These are phyloP conservation scores for Polypedilum vanderplanki DNA, from an alignment of 1,140 invertebrate species.

Conservation along the genomic window DNA sequence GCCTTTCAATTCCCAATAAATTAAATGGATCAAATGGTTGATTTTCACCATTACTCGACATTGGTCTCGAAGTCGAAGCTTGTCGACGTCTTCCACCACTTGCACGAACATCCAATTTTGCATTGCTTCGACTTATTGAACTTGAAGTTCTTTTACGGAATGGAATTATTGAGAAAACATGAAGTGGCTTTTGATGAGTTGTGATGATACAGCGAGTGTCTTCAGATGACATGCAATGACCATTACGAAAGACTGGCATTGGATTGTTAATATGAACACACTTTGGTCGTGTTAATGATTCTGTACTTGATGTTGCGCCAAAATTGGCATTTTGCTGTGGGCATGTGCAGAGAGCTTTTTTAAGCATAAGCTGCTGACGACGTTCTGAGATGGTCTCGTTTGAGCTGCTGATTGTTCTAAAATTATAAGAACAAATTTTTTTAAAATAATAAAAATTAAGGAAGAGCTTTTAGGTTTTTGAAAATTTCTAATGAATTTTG, in stretches of 20 bases:
- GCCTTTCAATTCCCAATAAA: constrained; percentile 70
- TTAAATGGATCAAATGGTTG: constrained; percentile 77
- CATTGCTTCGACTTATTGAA: constrained; percentile 33
- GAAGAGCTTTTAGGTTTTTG: too few relatives aligned
- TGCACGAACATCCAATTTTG: constrained; percentile 62
- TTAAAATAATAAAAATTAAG: too few relatives aligned
- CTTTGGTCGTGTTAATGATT: background rate
- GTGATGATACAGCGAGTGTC: constrained; percentile 29
- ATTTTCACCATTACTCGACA: constrained; percentile 76
- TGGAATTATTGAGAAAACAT: constrained; percentile 33
- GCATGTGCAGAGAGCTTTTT: background rate
- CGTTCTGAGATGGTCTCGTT: background rate
- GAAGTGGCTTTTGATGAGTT: constrained; percentile 19
- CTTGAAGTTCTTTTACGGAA: constrained; percentile 32
- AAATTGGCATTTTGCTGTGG: background rate
- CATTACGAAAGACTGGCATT: background rate
- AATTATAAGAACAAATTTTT: constrained; percentile 7
- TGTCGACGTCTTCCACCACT: constrained; percentile 72
- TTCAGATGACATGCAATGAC: background rate
- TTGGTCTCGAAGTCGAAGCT: constrained; percentile 69
- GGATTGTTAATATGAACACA: background rate
- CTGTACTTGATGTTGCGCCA: background rate
- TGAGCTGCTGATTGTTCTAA: constrained; percentile 30
- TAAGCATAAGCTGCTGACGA: background rate
- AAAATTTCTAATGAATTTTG: constrained; percentile 4